phyloP scores from a whole-genome alignment of 2,113 vertebrate genomes.

The Hyla sarda region DNA sequence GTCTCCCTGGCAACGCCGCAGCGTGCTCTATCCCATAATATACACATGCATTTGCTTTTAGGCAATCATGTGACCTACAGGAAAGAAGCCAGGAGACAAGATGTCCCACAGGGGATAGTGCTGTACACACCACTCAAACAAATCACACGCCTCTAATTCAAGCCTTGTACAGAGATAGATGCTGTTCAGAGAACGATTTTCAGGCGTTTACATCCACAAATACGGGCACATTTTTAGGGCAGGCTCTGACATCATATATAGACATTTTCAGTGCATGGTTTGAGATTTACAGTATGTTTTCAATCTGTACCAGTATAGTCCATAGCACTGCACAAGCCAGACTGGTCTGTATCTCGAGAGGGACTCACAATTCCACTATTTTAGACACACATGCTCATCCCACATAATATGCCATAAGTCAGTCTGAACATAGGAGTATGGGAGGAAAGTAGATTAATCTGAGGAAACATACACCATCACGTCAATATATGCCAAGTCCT shows the following conservation, averaged over 20 bases:
- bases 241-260: background rate
- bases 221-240: background rate
- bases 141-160: slow-evolving; percentile 28
- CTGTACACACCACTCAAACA: slow-evolving; percentile 8
- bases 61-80: slow-evolving; percentile 60
- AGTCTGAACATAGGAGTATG: too few relatives aligned
- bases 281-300: too few relatives aligned
- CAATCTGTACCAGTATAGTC: too few relatives aligned
- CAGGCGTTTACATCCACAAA: background rate
- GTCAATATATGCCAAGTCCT: too few relatives aligned
- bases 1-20: slow-evolving; percentile 61
- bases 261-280: too few relatives aligned
- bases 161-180: background rate
- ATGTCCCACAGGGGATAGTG: slow-evolving; percentile 24
- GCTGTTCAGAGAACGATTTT: background rate
- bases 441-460: too few relatives aligned
- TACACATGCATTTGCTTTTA: slow-evolving; percentile 33
- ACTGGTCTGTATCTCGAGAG: background rate
- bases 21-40: slow-evolving; percentile 59
- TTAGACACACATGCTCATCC: background rate
- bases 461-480: too few relatives aligned
- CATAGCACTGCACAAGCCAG: background rate
- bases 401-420: too few relatives aligned
- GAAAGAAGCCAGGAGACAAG: slow-evolving; percentile 52
- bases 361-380: background rate